These are phyloP conservation scores for Podarcis siculus DNA, from an alignment of 2,797 vertebrate species.

Conservation along the genomic window DNA sequence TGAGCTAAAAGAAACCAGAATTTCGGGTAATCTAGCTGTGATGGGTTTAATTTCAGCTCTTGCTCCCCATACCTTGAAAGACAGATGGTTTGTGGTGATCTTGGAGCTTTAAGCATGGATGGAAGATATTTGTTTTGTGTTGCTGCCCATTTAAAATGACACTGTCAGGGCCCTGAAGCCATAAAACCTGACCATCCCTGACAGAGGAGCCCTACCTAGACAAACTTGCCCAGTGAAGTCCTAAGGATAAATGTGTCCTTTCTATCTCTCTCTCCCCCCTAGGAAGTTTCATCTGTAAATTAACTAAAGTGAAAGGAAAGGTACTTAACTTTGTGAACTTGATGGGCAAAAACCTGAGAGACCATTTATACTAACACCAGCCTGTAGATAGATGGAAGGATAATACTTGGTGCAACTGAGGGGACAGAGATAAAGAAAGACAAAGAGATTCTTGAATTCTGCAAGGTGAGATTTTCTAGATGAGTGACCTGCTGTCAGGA, in stretches of 20 bases:
- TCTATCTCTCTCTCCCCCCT: not conserved
- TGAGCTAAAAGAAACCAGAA: not conserved
- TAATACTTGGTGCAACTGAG: not conserved
- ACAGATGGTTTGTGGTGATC: not conserved
- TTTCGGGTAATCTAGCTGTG: not conserved
- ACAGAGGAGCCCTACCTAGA: not conserved
- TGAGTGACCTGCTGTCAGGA: conserved; percentile 47
- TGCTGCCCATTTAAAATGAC: conserved; percentile 29
- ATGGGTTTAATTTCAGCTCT: not conserved
- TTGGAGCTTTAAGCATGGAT: not conserved
- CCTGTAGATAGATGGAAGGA: not conserved
- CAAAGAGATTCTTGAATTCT: conserved; percentile 6
- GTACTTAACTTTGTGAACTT: conserved; percentile 27
- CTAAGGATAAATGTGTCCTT: not conserved
- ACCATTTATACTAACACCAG: conserved; percentile 21
- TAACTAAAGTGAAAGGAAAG: conserved; percentile 12
- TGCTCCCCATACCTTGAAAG: not conserved
- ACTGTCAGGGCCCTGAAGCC: not conserved
- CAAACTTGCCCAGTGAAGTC: not conserved
- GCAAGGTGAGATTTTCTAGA: conserved; percentile 42
- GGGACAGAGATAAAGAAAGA: conserved; percentile 2
- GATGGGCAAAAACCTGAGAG: conserved; percentile 10
- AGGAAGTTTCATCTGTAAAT: not conserved
- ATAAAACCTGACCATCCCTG: not conserved
- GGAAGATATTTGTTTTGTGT: conserved; percentile 15